Evolutionary conservation across 1,140 invertebrate species (phyloP).

Genomic region (Danaus melanippus): DNA sequence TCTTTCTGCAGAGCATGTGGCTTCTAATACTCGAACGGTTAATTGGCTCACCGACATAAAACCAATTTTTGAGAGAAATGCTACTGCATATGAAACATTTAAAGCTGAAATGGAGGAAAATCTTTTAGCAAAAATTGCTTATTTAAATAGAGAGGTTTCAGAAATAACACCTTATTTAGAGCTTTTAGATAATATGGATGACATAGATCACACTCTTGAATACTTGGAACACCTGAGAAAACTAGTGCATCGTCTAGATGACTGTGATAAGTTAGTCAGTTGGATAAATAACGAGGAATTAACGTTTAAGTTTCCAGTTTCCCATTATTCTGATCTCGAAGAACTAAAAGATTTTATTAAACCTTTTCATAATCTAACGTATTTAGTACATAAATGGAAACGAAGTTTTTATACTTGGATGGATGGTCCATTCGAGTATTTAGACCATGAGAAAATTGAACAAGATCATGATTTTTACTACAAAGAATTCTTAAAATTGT

Average conservation of each 20-base stretch:
- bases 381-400: conserved; percentile 79
- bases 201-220: conserved; percentile 75
- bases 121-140: conserved; percentile 77
- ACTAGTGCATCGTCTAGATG: conserved; percentile 81
- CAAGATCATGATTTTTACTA: conserved; percentile 79
- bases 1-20: conserved; percentile 77
- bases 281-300: conserved; percentile 94
- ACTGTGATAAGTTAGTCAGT: conserved; percentile 79
- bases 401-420: conserved; percentile 88
- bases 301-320: conserved; percentile 85
- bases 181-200: conserved; percentile 80
- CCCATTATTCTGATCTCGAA: conserved; percentile 81
- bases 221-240: conserved; percentile 81
- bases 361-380: conserved; percentile 79
- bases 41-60: conserved; percentile 82
- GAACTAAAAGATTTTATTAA: conserved; percentile 80
- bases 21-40: conserved; percentile 78
- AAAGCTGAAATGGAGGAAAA: conserved; percentile 87
- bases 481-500: conserved; percentile 83
- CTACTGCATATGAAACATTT: conserved; percentile 81
- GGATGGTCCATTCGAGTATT: conserved; percentile 90
- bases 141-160: conserved; percentile 79
- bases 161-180: conserved; percentile 80
- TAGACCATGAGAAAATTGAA: conserved; percentile 83
- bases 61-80: conserved; percentile 80